Base-by-base conservation (phyloP, 2,888 invertebrate species). In the Augochlorella aurata region DNA sequence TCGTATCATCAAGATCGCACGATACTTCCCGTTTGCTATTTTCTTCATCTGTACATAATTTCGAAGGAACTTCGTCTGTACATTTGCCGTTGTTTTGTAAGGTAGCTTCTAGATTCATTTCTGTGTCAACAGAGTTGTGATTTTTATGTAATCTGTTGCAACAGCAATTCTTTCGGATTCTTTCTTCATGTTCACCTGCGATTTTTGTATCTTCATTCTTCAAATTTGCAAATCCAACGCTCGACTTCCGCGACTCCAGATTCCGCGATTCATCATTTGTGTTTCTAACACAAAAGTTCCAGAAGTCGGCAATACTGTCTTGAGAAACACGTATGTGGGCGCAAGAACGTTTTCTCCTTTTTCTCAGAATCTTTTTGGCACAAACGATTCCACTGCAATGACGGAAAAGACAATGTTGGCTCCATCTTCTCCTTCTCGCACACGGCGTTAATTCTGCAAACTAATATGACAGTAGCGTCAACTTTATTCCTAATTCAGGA, bases 381-480 rank as follows among this genome's bases (percentile, higher is more conserved):
- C 54, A 83, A 12, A 84, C 79, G 10, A 74, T 70, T 8, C 83
- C 81, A 12, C 76, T 76, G 45, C 83, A 84, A 63, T 84, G 75
- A 24, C 83, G 84, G 68, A 69, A 79, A 50, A 66, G 44, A 61
- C 84, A 79, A 0, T 24, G 70, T 58, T 63, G 67, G n/a, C 44
- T 18, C 2, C 49, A 12, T 47, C 65, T 74, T 79, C 74, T 75
- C 45, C 38, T 83, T 78, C 71, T 74, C 10, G 63, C n/a, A 16
- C n/a, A 74, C 4, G 44, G 58, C n/a, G 29, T 21, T 14, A 74
- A 83, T 52, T 68, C 78, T 72, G 68, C 10, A 24, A 58, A 12
- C 83, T 83, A 49, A 74, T 67, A 24, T 12, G 1, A 54, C 10
- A 16, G 14, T 63, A 12, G 45, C 44, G 18, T 29, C n/a, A 49